These are phyloP conservation scores for Argyresthia albistria DNA, from an alignment of 2,888 invertebrate species.

Conservation along the genomic window DNA sequence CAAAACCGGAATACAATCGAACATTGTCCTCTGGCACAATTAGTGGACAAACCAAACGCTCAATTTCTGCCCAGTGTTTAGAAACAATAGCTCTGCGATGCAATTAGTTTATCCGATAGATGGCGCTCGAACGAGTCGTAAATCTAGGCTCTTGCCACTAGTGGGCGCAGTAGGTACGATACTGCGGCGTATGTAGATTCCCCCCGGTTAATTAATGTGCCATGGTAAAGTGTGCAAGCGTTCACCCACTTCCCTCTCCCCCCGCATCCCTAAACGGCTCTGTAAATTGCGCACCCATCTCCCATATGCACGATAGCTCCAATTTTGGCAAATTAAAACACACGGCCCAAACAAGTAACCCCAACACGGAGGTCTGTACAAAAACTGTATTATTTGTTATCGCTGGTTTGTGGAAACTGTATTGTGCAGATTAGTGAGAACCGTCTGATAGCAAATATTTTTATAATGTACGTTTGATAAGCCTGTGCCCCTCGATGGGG, in stretches of 20 bases:
- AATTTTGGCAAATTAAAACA: slow-evolving; percentile 54
- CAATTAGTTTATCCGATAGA: slow-evolving; percentile 70
- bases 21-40: slow-evolving; percentile 31
- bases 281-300: slow-evolving; percentile 64
- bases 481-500: no score
- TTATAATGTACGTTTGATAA: no score
- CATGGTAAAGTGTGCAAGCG: slow-evolving; percentile 57
- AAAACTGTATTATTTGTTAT: not conserved
- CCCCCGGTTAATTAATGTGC: slow-evolving; percentile 66
- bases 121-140: slow-evolving; percentile 67
- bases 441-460: no score
- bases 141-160: slow-evolving; percentile 64
- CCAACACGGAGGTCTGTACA: not conserved
- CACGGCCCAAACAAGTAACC: slow-evolving; percentile 19
- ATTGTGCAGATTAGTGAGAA: not conserved
- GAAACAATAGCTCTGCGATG: slow-evolving; percentile 65
- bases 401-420: not conserved
- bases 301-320: slow-evolving; percentile 50
- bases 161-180: slow-evolving; percentile 52
- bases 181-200: slow-evolving; percentile 66
- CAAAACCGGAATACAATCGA: slow-evolving; percentile 36
- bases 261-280: slow-evolving; percentile 44
- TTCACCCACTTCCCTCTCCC: slow-evolving; percentile 25
- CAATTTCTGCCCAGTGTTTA: slow-evolving; percentile 44
- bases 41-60: no score